phyloP scores from a whole-genome alignment of 23 tunicate species.

The Clavelina lepadiformis region DNA sequence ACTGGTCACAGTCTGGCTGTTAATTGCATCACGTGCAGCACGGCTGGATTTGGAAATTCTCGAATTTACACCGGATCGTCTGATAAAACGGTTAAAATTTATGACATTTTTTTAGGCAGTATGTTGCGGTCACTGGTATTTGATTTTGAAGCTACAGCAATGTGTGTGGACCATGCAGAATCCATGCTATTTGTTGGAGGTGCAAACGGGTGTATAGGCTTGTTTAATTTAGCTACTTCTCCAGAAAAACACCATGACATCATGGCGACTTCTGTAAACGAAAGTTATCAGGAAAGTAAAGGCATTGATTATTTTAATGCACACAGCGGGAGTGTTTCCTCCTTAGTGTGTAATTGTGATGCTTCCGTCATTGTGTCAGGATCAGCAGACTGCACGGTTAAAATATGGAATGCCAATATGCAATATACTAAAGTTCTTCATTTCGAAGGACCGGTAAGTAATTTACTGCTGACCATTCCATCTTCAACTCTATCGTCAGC shows the following conservation, averaged over 20 bases:
- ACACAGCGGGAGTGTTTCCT: conserved; percentile 28
- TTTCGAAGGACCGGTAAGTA: conserved; percentile 15
- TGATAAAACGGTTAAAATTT: conserved; percentile 56
- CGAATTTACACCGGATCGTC: conserved; percentile 49
- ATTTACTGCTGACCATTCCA: conserved; percentile 12
- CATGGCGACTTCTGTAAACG: conserved; percentile 1
- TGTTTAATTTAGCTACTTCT: conserved; percentile 18
- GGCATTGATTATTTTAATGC: conserved; percentile 12
- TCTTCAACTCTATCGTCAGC: conserved; percentile 1
- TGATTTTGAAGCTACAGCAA: conserved; percentile 26
- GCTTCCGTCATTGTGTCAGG: conserved; percentile 39
- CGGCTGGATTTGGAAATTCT: conserved; percentile 17
- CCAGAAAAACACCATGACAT: neutral
- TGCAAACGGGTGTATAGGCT: conserved; percentile 34
- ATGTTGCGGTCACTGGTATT: conserved; percentile 48
- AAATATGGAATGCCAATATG: conserved; percentile 65
- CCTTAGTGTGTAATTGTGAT: conserved; percentile 38
- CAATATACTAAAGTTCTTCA: conserved; percentile 44
- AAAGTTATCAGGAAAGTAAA: neutral
- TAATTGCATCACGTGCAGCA: conserved; percentile 10
- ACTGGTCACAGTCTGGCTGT: conserved; percentile 41
- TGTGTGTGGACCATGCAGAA: conserved; percentile 34
- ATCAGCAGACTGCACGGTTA: conserved; percentile 30
- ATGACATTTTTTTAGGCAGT: conserved; percentile 32
- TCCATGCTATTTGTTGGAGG: conserved; percentile 58